Evolutionary conservation across 1,140 invertebrate species (phyloP).

Genomic region (Penaeus indicus): DNA sequence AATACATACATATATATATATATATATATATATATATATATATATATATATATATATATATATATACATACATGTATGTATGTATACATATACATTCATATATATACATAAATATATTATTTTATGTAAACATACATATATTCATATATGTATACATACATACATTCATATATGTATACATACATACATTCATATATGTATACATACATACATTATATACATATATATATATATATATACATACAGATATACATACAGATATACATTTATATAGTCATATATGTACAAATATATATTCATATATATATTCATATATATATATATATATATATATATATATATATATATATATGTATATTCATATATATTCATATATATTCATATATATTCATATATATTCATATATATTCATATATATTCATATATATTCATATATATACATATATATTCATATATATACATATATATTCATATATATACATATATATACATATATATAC

Average conservation of each 20-base stretch:
- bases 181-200: not conserved
- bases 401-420: slow-evolving; percentile 33
- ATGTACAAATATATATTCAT: too few relatives aligned
- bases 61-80: not conserved
- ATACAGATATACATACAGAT: slow-evolving; percentile 8
- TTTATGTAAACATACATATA: too few relatives aligned
- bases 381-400: too few relatives aligned
- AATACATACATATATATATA: slow-evolving; percentile 37
- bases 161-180: slow-evolving; percentile 11
- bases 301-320: slow-evolving; percentile 31
- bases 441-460: slow-evolving; percentile 18
- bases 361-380: not conserved
- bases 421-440: slow-evolving; percentile 21
- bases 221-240: slow-evolving; percentile 32
- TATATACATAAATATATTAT: too few relatives aligned
- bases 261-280: not conserved
- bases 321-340: slow-evolving; percentile 34
- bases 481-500: slow-evolving; percentile 35
- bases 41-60: slow-evolving; percentile 26
- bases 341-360: slow-evolving; percentile 24
- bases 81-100: too few relatives aligned
- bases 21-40: slow-evolving; percentile 28
- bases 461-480: slow-evolving; percentile 5
- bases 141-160: slow-evolving; percentile 33
- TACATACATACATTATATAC: slow-evolving; percentile 30